These are phyloP conservation scores for Macroglossus sobrinus DNA, from an alignment of 2,113 vertebrate genomes.

Conservation along the genomic window DNA sequence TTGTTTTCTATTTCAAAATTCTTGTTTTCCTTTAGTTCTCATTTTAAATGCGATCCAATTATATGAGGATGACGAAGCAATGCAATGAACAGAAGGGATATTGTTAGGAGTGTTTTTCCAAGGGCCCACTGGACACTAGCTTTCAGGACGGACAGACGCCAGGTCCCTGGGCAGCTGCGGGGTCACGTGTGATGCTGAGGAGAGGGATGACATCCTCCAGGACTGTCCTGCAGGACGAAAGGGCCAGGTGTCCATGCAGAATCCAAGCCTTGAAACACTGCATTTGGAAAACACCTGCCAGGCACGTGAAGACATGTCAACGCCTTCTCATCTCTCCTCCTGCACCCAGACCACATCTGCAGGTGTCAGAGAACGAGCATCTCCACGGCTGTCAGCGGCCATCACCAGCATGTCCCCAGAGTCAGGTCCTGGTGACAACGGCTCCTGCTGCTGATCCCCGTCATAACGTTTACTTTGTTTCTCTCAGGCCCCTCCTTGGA, in stretches of 20 bases:
- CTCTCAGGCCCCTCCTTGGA: neutral
- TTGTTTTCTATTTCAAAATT: neutral
- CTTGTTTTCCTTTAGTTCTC: neutral
- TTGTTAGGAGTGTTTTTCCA: neutral
- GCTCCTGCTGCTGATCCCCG: rapidly evolving
- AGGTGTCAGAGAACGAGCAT: neutral
- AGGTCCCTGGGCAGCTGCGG: neutral
- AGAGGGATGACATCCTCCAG: neutral
- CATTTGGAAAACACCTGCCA: neutral
- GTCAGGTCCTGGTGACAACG: neutral
- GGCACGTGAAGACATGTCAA: neutral
- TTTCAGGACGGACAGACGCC: neutral
- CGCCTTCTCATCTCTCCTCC: neutral
- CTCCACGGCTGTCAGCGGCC: rapidly evolving
- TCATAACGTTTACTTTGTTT: neutral
- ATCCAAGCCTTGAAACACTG: neutral
- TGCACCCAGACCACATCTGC: neutral
- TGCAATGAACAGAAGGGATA: neutral
- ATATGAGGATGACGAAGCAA: neutral
- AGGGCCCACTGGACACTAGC: neutral
- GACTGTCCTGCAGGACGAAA: neutral
- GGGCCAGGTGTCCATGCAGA: neutral
- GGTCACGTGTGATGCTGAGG: neutral
- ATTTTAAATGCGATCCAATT: neutral
- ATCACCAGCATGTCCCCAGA: neutral